These are phyloP conservation scores for Nephila pilipes DNA, from an alignment of 1,140 invertebrate species.

Conservation along the genomic window DNA sequence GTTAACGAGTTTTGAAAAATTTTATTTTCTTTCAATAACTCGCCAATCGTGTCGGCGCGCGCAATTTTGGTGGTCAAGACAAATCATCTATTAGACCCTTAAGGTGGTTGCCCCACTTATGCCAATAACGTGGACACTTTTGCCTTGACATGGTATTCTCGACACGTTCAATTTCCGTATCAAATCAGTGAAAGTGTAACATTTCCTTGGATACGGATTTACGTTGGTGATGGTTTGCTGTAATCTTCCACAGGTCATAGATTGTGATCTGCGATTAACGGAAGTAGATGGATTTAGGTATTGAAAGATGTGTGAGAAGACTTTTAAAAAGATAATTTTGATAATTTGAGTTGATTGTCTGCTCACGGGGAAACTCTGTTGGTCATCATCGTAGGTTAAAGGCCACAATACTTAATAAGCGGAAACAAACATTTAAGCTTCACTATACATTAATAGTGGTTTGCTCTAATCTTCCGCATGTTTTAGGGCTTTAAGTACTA, in stretches of 20 bases:
- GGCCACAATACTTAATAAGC: too few species aligned
- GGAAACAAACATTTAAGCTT: too few species aligned
- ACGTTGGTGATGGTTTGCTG: not conserved
- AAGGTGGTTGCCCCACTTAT: constrained; percentile 44
- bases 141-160: constrained; percentile 60
- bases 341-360: too few species aligned
- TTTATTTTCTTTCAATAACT: not conserved
- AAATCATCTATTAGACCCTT: constrained; percentile 25
- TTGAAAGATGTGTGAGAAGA: not conserved
- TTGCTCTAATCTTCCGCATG: too few species aligned
- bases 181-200: constrained; percentile 1
- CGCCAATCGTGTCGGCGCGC: not conserved
- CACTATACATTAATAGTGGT: too few species aligned
- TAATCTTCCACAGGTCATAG: not conserved
- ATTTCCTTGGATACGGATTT: not conserved
- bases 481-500: too few species aligned
- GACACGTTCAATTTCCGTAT: constrained; percentile 16
- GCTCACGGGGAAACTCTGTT: too few species aligned
- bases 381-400: too few species aligned
- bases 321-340: too few species aligned
- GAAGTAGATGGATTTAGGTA: not conserved
- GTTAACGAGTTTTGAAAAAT: not conserved
- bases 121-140: constrained; percentile 52
- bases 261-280: not conserved
- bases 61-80: not conserved